Conservation (phyloP, 2,113 vertebrate species). For the Pangasianodon gigas region DNA sequence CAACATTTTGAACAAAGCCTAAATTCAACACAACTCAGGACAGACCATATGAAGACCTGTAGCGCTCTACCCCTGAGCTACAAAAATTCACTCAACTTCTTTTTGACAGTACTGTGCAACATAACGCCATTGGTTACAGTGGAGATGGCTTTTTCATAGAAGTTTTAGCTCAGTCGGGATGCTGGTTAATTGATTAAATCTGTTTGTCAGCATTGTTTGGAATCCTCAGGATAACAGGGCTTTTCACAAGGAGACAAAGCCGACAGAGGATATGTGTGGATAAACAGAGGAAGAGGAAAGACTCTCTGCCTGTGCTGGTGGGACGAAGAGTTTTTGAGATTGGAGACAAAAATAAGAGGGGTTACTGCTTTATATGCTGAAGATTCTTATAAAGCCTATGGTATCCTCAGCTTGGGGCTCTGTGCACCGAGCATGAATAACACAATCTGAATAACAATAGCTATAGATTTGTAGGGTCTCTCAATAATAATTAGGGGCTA, state of each 20-base stretch:
- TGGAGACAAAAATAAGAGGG: slow-evolving; percentile 73
- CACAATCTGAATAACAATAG: slow-evolving; percentile 78
- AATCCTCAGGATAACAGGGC: not conserved
- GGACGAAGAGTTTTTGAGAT: slow-evolving; percentile 59
- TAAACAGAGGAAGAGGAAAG: slow-evolving; percentile 17
- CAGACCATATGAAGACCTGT: not conserved
- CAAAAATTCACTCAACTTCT: not conserved
- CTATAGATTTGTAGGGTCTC: slow-evolving; percentile 77
- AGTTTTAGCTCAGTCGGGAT: slow-evolving; percentile 17
- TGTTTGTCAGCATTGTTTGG: slow-evolving; percentile 12
- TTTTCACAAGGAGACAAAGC: slow-evolving; percentile 11
- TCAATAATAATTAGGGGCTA: slow-evolving; percentile 78
- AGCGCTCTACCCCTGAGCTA: not conserved
- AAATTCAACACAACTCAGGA: slow-evolving; percentile 29
- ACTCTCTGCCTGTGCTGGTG: slow-evolving; percentile 17
- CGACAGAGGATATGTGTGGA: not conserved
- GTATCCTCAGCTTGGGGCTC: slow-evolving; percentile 65
- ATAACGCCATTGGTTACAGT: not conserved
- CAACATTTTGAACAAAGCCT: slow-evolving; percentile 24
- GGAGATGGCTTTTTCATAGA: not conserved
- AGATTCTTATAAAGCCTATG: slow-evolving; percentile 66
- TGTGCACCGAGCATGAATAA: slow-evolving; percentile 75
- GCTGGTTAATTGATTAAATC: slow-evolving; percentile 21
- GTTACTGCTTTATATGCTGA: slow-evolving; percentile 61
- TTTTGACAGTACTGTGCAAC: not conserved